Conservation (phyloP, 1,140 invertebrate species). For the Conopomorpha cramerella region DNA sequence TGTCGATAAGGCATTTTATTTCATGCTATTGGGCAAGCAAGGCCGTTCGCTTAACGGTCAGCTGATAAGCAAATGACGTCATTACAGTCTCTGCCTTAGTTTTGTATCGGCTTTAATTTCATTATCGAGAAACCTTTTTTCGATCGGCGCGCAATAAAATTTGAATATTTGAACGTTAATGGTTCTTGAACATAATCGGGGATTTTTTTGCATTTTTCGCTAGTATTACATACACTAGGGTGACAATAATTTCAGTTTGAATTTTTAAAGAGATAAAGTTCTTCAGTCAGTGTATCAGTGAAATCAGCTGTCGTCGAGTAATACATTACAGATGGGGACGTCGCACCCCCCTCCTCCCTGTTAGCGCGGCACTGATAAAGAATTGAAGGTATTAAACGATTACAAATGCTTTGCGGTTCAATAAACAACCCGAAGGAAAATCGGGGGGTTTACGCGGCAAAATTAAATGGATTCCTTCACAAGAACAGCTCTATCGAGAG, state of each 20-base stretch:
- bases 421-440: constrained; percentile 36
- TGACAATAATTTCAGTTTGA: constrained; percentile 5
- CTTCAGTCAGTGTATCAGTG: constrained; percentile 13
- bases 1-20: too few relatives aligned
- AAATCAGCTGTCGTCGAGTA: constrained; percentile 40
- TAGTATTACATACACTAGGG: too few relatives aligned
- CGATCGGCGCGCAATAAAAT: constrained; percentile 7
- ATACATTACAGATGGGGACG: constrained; percentile 25
- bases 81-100: constrained; percentile 41
- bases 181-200: neutral
- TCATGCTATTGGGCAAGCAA: too few relatives aligned
- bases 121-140: constrained; percentile 7
- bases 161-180: neutral
- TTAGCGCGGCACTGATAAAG: constrained; percentile 61
- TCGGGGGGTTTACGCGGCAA: constrained; percentile 21
- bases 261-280: constrained; percentile 7
- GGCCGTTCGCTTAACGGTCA: constrained; percentile 55
- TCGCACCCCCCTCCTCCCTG: constrained; percentile 25
- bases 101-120: constrained; percentile 26
- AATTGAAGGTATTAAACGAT: constrained; percentile 62
- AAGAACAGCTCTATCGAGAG: too few relatives aligned
- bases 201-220: neutral
- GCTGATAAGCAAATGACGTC: constrained; percentile 57
- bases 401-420: constrained; percentile 57
- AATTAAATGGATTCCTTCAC: too few relatives aligned